phyloP scores from a whole-genome alignment of 2,113 vertebrate species.

The Orycteropus afer region DNA sequence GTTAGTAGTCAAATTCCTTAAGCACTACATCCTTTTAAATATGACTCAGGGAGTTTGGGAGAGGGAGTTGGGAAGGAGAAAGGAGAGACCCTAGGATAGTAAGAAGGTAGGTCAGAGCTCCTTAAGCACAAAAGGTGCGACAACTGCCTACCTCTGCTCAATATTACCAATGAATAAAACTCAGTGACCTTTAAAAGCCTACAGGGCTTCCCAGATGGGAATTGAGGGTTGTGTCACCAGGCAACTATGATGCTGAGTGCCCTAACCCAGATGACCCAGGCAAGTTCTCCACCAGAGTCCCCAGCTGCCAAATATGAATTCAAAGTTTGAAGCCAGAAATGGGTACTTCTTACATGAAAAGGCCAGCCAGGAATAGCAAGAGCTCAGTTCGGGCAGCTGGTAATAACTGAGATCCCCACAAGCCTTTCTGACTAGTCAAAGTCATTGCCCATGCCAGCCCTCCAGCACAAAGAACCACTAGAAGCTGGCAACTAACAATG shows the following conservation, averaged over 20 bases:
- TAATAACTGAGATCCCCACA: not conserved
- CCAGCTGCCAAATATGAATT: not conserved
- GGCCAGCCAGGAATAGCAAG: not conserved
- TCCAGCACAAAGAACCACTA: not conserved
- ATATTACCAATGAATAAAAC: not conserved
- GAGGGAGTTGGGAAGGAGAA: rapidly evolving
- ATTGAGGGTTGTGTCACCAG: not conserved
- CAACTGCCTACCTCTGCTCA: not conserved
- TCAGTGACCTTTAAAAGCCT: not conserved
- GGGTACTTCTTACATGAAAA: not conserved
- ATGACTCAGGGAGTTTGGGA: not conserved
- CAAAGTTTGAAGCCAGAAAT: not conserved
- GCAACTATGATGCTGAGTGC: not conserved
- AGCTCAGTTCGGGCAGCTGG: not conserved
- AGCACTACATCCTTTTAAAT: not conserved
- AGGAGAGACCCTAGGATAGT: not conserved
- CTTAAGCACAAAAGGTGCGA: not conserved
- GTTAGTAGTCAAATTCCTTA: too few species aligned
- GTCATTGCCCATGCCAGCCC: not conserved
- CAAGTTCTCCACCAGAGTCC: not conserved
- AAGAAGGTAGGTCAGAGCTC: not conserved
- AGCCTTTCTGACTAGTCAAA: not conserved
- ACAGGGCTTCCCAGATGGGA: not conserved
- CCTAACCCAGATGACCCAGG: not conserved
- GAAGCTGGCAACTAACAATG: not conserved